Evolutionary conservation across 2,113 vertebrate species (phyloP), one percentile per base, ranked within the genome.

Genomic region (Chlorodrepanis virens): DNA sequence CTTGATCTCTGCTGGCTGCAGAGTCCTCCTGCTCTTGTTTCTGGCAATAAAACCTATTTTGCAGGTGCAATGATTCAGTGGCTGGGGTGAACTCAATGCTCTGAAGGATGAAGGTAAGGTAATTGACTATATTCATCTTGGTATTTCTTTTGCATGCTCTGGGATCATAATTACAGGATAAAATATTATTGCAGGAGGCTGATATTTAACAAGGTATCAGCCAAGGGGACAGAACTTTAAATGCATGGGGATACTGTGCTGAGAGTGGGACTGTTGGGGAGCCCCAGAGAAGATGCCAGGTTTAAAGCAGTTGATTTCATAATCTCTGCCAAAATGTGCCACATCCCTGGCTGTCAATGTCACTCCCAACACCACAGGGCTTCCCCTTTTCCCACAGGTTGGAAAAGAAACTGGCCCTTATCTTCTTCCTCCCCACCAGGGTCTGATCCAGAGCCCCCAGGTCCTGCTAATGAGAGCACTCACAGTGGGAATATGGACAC

Each of bases 121-220:
- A 97, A 97, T 93, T 12, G n/a, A 47, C 53, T 61, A 45, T 86
- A 96, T 97, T 97, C 54, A 96, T 97, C 94, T 96, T 78, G 64
- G 22, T 18, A 35, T 78, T 87, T 93, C 84, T 74, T 93, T 87
- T 82, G 33, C 69, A 60, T 65, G 83, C 67, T 80, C 65, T 53
- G 35, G 20, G 77, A 57, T 97, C 93, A 89, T 79, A 97, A 96
- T 91, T 79, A 83, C 11, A 50, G 70, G 57, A 35, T 72, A 80
- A 94, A 94, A 76, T 84, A 72, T 89, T 82, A 49, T 27, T 29
- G 8, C 72, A 71, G 56, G 69, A 94, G 65, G 27, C 37, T 7
- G 12, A 16, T 74, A 83, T 39, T 87, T 83, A 71, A 64, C 31
- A 79, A 75, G 53, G 22, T 63, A n/a, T 60, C 67, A 25, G 16